Evolutionary conservation across 2,888 invertebrate genomes (phyloP), one percentile per base, ranked within the genome.

Genomic region (Tinea trinotella): DNA sequence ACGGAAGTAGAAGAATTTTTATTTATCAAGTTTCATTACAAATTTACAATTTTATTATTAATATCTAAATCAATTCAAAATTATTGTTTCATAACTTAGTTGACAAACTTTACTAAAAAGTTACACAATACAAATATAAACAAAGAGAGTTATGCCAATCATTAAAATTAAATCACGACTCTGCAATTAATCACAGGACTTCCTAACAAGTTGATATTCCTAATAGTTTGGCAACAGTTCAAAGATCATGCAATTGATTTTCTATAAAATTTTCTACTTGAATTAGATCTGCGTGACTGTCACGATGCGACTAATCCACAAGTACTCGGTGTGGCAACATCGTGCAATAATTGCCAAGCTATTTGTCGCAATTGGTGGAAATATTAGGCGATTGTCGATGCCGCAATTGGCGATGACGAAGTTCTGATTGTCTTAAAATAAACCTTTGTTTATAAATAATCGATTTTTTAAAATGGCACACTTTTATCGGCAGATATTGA

Each of bases 211-310:
- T 12, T 6, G 40, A 40, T n/a, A 40, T 3, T 12, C 40, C 55
- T 52, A 54, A 72, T 73, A 71, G 74, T 76, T 76, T 70, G 72
- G 72, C 68, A 79, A 81, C 59, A 64, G 79, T 70, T 79, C 82
- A 81, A 64, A 80, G 82, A 73, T 76, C 81, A 74, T 64, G 68
- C 68, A 74, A 82, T 81, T 76, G 76, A 78, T 77, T 74, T 65
- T 70, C 68, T 67, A 76, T 74, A 24, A 50, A 71, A 75, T 74
- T n/a, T 75, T 70, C 74, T 68, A 68, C 18, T 15, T 6, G 67
- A 66, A 70, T 68, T 71, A 64, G 69, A 71, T 67, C 68, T 62
- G 62, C 66, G 69, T 70, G 67, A 64, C 69, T 70, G 68, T 79
- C 82, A 79, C 82, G 82, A 82, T 70, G 70, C 68, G 65, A 75